These are phyloP conservation scores for Crotalus viridis DNA, from an alignment of 2,113 vertebrate genomes.

Conservation along the genomic window DNA sequence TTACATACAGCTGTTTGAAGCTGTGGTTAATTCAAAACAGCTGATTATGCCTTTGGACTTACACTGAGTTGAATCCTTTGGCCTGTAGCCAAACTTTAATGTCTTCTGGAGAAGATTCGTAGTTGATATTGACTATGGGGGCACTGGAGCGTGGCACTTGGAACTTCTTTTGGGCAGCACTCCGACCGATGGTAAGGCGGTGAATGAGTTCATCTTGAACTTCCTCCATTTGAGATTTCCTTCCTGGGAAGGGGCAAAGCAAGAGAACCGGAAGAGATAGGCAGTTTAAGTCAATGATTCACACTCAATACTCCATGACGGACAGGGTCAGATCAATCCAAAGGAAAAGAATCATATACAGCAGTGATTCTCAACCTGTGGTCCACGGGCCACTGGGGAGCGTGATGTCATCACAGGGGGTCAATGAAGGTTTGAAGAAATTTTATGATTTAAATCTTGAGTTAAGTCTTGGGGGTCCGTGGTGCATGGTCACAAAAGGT, in stretches of 20 bases:
- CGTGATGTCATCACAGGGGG: no score
- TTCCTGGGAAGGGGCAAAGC: slow-evolving; percentile 66
- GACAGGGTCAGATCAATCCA: not conserved
- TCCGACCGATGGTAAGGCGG: slow-evolving; percentile 88
- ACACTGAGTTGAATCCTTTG: slow-evolving; percentile 94
- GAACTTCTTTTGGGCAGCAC: slow-evolving; percentile 84
- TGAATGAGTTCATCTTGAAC: slow-evolving; percentile 94
- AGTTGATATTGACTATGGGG: slow-evolving; percentile 77
- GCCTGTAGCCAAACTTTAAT: slow-evolving; percentile 86
- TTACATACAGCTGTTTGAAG: not conserved
- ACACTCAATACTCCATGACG: not conserved
- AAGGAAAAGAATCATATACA: not conserved
- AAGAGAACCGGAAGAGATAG: not conserved
- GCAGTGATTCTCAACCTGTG: not conserved
- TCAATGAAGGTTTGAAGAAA: no score
- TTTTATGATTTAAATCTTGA: no score
- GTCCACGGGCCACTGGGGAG: no score
- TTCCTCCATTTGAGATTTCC: slow-evolving; percentile 97
- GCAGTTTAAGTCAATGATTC: not conserved
- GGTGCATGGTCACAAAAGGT: no score
- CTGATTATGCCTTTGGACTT: not conserved
- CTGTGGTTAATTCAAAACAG: not conserved
- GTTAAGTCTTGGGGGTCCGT: no score
- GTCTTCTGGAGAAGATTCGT: slow-evolving; percentile 82
- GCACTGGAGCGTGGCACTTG: slow-evolving; percentile 73